Base-by-base conservation (phyloP, 2,888 invertebrate genomes). In the Phragmatobia fuliginosa region DNA sequence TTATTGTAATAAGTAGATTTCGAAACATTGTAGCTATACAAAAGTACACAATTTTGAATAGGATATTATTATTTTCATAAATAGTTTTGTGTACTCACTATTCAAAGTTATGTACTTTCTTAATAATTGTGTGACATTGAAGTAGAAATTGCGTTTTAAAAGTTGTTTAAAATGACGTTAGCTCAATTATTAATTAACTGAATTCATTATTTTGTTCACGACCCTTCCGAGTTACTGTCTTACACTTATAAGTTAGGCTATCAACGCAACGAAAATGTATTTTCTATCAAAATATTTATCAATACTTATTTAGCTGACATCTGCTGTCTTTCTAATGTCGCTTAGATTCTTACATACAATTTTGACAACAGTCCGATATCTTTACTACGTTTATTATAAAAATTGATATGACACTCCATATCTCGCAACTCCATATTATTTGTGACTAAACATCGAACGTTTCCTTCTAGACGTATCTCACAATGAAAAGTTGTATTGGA, bases 1-100 rank as follows among this genome's bases (percentile, higher is more conserved):
- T 61, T 49, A 71, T 62, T 60, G 68, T 72, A 71, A 71, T 66
- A 38, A 49, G 63, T 60, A 67, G 62, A 71, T 11, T 25, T 65
- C 21, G 8, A 63, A 49, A 49, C n/a, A 63, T 49, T 63, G 7
- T 14, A 32, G 6, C 14, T 32, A 16, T 62, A 31, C 18, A 58
- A 41, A 31, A 31, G 31, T 59, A 59, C 66, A 38, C 36, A 56
- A 38, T 7, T 31, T 38, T 58, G 58, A 38, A 65, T 14, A 5
- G 33, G 7, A 33, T 33, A 5, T 3, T 5, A 33, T 5, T 33
- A 7, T 33, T 5, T 33, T 36, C 33, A 21, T 16, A 16, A 52
- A 25, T 25, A 52, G 10, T 52, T n/a, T n/a, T 52, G 49, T 63
- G 63, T 63, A 25, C 21, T 64, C 52, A 33, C 14, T 52, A 18